Base-by-base conservation (phyloP, 2,797 vertebrate species). In the Myiotriccus ornatus region DNA sequence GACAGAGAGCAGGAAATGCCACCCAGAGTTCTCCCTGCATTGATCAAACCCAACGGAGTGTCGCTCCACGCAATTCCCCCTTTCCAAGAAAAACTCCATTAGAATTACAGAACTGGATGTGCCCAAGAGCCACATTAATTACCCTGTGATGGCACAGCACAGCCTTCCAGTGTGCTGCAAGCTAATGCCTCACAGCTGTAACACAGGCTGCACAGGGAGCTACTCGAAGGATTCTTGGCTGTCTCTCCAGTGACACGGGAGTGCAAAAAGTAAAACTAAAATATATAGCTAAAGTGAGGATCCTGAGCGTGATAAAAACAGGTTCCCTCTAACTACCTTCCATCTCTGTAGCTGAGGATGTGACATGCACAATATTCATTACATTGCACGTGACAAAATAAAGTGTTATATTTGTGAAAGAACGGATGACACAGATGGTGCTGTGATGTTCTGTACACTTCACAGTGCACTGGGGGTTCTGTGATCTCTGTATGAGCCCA, bases 121-220 rank as follows among this genome's bases (percentile, higher is more conserved):
- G 56, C 87, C 57, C 57, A 64, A 74, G 69, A 85, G 59, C 25
- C 56, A 17, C 73, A 77, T 93, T 73, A 87, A 82, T 95, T 89
- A 83, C 25, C 11, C 14, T 76, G 41, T 12, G 5, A 21, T 14
- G 44, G 67, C 59, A 35, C 52, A 89, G 79, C 11, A 2, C 65
- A 93, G 77, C 57, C 59, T 74, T 89, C 39, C 5, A 14, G 62
- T 1, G 1, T 87, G 41, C 68, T 5, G 13, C 23, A 43, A 86
- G 76, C 41, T 74, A 65, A 67, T 49, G 67, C 67, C 75, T 93
- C 76, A 43, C 57, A 94, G 76, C 79, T 94, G 83, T 76, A 91
- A 75, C 15, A 23, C 0, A 3, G 44, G 17, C 35, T 74, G 75
- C 60, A 60, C 12, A 3, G 22, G 57, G 28, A 89, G 37, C 47